Base-by-base conservation (phyloP, 2,113 vertebrate species). In the Nibea albiflora region DNA sequence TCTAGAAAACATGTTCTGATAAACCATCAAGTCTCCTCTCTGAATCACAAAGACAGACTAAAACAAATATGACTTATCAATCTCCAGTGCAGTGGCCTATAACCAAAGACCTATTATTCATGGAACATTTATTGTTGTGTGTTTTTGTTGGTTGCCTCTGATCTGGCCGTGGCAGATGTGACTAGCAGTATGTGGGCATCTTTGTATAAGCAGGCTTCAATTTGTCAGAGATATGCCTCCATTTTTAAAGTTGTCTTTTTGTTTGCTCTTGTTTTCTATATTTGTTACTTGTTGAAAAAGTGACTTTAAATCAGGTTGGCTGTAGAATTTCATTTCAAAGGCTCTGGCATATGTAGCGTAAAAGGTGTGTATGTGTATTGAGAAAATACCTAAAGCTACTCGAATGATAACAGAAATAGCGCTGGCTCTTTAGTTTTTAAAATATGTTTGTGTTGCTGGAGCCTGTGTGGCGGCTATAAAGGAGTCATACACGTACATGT, bases 81-180 rank as follows among this genome's bases (percentile, higher is more conserved):
- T 89, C 85, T 91, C 65, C 81, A 84, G 81, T 87, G 85, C 79
- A 91, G 84, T 86, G 80, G 89, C 81, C 89, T 84, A 81, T 80
- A 87, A 89, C 89, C 80, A 89, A 90, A 86, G 70, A 89, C 70
- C 83, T 76, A 81, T 91, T 90, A 88, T 91, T 89, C 88, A 79
- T 87, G 88, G 87, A 83, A 88, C 80, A 78, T 88, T 88, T 90
- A 80, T 90, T 92, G 85, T 94, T 89, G 76, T 83, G 70, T 69
- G 73, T 62, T 84, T 91, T 88, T 87, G 86, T 88, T 88, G 81
- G 83, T 73, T 82, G 78, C 73, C 67, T 90, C 64, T 90, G 90
- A 91, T 92, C 78, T 87, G 80, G 56, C 88, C 72, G 46, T 81
- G 78, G 88, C 74, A 86, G 87, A 89, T 88, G 65, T 92, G 86